Percentiles rank a stretch among this genome's conserved stretches.
These are phyloP conservation scores for Naja naja DNA, from an alignment of 2,113 vertebrate genomes.

Conservation along the genomic window DNA sequence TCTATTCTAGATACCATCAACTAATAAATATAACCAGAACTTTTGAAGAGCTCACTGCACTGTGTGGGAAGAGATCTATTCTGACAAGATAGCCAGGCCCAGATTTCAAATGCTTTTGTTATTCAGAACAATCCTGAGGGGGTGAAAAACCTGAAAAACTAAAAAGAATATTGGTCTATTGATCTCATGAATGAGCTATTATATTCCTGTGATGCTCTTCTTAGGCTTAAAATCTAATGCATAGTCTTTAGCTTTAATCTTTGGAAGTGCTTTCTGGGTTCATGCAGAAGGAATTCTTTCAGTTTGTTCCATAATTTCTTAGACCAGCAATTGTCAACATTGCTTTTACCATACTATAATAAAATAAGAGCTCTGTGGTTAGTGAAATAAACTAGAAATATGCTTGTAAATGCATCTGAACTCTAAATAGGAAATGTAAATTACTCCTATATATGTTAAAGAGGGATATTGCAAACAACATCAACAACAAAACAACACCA, in stretches of 20 bases:
- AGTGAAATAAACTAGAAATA: not conserved
- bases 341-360: not conserved
- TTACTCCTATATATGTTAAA: not conserved
- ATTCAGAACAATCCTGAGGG: not conserved
- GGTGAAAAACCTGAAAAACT: not conserved
- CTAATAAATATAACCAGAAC: slow-evolving; percentile 9
- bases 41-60: not conserved
- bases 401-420: not conserved
- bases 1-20: not conserved
- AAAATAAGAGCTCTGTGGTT: not conserved
- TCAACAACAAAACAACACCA: not conserved
- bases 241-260: not conserved
- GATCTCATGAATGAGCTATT: slow-evolving; percentile 5
- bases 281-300: not conserved
- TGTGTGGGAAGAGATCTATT: not conserved
- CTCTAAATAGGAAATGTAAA: not conserved
- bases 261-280: not conserved
- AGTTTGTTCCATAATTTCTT: slow-evolving; percentile 4
- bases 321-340: not conserved
- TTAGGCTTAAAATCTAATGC: not conserved
- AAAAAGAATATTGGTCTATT: slow-evolving; percentile 2
- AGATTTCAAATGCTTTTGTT: not conserved
- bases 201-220: not conserved
- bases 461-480: not conserved
- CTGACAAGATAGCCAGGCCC: not conserved